These are phyloP conservation scores for Sussaba pulchella DNA, from an alignment of 2,888 invertebrate species.

Conservation along the genomic window DNA sequence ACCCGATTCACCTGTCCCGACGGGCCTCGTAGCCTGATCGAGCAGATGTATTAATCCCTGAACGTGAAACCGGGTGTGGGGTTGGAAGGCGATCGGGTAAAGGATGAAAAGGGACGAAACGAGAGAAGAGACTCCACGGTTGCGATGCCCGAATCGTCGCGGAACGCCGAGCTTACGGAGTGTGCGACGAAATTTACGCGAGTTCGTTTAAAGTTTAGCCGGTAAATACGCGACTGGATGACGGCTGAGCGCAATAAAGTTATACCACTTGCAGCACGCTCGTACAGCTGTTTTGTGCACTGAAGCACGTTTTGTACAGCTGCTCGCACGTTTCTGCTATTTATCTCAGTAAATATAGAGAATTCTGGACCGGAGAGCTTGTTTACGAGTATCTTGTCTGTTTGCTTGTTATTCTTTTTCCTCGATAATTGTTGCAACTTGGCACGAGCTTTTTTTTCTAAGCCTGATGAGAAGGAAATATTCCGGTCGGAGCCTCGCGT, in stretches of 20 bases:
- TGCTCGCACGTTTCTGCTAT: not conserved
- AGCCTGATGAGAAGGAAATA: too few relatives aligned
- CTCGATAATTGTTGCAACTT: too few relatives aligned
- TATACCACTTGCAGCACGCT: slow-evolving; percentile 25
- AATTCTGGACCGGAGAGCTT: not conserved
- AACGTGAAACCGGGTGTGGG: slow-evolving; percentile 41
- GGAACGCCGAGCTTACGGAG: slow-evolving; percentile 8
- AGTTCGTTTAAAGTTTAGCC: slow-evolving; percentile 48
- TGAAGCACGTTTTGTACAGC: not conserved
- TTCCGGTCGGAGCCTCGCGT: too few relatives aligned
- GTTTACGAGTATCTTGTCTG: too few relatives aligned
- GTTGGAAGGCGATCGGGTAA: not conserved
- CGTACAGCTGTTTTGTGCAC: not conserved
- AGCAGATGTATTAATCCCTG: slow-evolving; percentile 60
- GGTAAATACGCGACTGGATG: slow-evolving; percentile 32
- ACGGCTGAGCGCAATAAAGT: slow-evolving; percentile 22
- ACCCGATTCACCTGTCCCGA: slow-evolving; percentile 27
- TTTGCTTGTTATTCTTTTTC: too few relatives aligned
- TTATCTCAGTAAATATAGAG: slow-evolving; percentile 2
- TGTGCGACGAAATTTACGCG: slow-evolving; percentile 50
- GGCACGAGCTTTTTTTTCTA: too few relatives aligned
- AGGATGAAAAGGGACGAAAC: not conserved
- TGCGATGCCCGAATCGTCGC: slow-evolving; percentile 22
- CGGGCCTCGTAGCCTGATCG: slow-evolving; percentile 42
- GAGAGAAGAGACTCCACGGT: slow-evolving; percentile 12